Evolutionary conservation across 2,113 vertebrate species (phyloP).

Genomic region (Microcebus tavaratra): DNA sequence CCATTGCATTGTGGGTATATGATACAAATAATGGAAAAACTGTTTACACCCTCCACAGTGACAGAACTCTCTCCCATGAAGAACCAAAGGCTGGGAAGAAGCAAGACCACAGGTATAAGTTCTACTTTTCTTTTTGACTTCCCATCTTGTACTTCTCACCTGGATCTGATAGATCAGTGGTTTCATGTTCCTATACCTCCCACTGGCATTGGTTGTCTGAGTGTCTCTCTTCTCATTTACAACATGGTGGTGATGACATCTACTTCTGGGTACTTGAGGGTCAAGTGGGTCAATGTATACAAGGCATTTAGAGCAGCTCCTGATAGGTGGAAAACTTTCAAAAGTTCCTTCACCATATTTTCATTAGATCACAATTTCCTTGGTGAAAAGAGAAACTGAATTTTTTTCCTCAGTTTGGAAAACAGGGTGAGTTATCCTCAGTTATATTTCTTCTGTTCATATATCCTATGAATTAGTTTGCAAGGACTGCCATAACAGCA

Average conservation of each 20-base stretch:
- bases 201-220: neutral
- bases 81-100: neutral
- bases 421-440: neutral
- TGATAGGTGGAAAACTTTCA: neutral
- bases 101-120: neutral
- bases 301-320: neutral
- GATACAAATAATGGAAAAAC: conserved; percentile 9
- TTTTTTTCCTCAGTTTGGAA: conserved; percentile 25
- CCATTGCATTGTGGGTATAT: neutral
- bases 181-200: neutral
- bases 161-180: neutral
- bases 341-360: neutral
- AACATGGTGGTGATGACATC: neutral
- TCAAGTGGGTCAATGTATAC: neutral
- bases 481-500: neutral
- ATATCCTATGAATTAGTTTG: neutral
- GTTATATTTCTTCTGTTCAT: neutral
- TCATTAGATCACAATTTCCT: neutral
- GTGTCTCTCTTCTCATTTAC: neutral
- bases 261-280: neutral
- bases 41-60: neutral
- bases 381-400: neutral
- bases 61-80: neutral
- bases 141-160: neutral
- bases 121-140: neutral